Evolutionary conservation across 2,113 vertebrate species (phyloP).

Genomic region (Loxodonta africana): DNA sequence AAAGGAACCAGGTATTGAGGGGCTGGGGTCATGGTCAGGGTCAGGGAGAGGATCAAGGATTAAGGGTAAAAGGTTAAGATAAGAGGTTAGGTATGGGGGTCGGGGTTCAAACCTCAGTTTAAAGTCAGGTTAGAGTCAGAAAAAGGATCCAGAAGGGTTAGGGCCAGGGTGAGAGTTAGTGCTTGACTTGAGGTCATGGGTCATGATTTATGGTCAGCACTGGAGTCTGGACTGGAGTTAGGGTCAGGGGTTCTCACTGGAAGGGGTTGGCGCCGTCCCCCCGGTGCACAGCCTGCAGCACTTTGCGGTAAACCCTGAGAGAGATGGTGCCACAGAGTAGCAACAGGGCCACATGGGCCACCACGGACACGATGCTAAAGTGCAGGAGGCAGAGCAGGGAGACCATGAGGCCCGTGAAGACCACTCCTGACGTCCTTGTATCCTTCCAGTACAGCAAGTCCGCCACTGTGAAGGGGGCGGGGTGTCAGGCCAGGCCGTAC

Average conservation of each 20-base stretch:
- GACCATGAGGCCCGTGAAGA: constrained; percentile 92
- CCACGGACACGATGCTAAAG: constrained; percentile 94
- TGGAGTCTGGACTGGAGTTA: neutral
- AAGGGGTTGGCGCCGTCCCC: constrained; percentile 91
- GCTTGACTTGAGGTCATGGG: neutral
- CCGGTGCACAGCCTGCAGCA: constrained; percentile 89
- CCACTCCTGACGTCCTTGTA: constrained; percentile 90
- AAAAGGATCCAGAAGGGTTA: neutral
- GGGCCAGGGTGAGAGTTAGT: neutral
- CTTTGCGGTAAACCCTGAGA: constrained; percentile 92
- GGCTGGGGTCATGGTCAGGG: neutral
- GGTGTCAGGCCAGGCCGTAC: neutral
- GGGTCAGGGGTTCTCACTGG: constrained; percentile 89
- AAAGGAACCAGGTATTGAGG: neutral
- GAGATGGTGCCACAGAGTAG: constrained; percentile 92
- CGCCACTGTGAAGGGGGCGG: constrained; percentile 83
- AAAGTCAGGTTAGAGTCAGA: neutral
- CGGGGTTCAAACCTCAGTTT: neutral
- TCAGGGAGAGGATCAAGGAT: neutral
- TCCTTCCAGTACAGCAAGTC: constrained; percentile 96
- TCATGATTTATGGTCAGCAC: neutral
- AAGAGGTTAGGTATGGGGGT: neutral
- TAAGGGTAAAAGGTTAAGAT: neutral
- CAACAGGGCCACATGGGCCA: constrained; percentile 91
- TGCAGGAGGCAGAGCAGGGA: constrained; percentile 93